phyloP scores from a whole-genome alignment of 2,113 vertebrate genomes.

The Gnathonemus longibarbis region DNA sequence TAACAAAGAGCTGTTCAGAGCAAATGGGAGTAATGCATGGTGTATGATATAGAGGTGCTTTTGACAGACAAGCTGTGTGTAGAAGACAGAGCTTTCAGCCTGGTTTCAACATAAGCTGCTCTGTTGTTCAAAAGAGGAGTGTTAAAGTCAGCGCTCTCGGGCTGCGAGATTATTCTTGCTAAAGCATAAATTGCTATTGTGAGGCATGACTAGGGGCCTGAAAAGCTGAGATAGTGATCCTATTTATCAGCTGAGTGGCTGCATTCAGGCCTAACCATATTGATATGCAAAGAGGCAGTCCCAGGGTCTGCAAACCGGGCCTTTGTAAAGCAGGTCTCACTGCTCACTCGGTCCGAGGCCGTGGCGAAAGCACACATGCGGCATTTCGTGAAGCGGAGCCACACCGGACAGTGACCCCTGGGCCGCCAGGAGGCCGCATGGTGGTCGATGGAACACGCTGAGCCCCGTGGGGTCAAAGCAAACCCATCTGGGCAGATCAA shows the following conservation, averaged over 20 bases:
- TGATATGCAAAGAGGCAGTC: conserved; percentile 73
- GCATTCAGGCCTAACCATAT: conserved; percentile 68
- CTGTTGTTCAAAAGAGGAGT: conserved; percentile 27
- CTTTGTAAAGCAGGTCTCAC: conserved; percentile 57
- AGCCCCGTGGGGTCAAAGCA: not conserved
- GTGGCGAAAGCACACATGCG: conserved; percentile 42
- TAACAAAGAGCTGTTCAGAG: not conserved
- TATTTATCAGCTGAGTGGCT: conserved; percentile 75
- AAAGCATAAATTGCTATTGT: conserved; percentile 48
- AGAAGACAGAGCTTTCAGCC: not conserved
- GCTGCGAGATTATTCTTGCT: conserved; percentile 57
- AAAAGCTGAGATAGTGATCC: conserved; percentile 70
- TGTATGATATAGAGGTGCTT: not conserved
- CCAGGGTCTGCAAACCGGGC: conserved; percentile 53
- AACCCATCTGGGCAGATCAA: conserved; percentile 59
- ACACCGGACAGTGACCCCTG: conserved; percentile 53
- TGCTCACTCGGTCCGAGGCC: conserved; percentile 33
- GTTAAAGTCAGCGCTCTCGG: not conserved
- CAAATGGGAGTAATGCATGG: not conserved
- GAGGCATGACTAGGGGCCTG: conserved; percentile 50
- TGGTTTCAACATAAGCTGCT: not conserved
- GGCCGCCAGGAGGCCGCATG: conserved; percentile 49
- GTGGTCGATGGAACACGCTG: conserved; percentile 43
- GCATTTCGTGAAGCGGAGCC: conserved; percentile 45
- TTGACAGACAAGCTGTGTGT: not conserved